Conservation (phyloP, 1,140 invertebrate species). For the Musca domestica region DNA sequence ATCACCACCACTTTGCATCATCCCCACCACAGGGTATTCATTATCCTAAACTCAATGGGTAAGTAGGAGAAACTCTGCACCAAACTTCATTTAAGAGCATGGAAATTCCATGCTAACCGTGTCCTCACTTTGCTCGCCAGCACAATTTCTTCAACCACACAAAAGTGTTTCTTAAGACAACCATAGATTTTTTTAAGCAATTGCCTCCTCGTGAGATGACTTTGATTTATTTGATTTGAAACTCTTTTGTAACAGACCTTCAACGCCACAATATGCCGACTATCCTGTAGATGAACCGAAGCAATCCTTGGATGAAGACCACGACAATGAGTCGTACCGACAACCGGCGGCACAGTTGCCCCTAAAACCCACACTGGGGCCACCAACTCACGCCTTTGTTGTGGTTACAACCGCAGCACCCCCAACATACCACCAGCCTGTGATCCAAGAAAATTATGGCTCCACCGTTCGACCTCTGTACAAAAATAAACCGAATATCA, state of each 20-base stretch:
- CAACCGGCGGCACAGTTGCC: slow-evolving; percentile 1
- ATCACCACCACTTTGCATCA: slow-evolving; percentile 14
- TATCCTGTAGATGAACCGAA: slow-evolving; percentile 46
- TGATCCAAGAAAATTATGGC: slow-evolving; percentile 23
- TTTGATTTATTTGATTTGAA: slow-evolving; percentile 2
- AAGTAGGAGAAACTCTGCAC: too few species aligned
- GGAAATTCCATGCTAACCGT: not conserved
- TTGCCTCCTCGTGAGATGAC: not conserved
- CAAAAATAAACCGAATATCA: slow-evolving; percentile 26
- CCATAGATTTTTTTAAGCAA: not conserved
- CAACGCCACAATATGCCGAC: slow-evolving; percentile 38
- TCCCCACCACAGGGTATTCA: not conserved
- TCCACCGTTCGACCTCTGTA: slow-evolving; percentile 18
- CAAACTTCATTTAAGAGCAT: too few species aligned
- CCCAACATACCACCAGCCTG: not conserved
- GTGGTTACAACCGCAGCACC: slow-evolving; percentile 21
- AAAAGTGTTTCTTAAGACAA: not conserved
- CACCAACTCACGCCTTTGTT: slow-evolving; percentile 24
- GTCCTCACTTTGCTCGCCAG: not conserved
- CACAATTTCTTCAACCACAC: not conserved
- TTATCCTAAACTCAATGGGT: slow-evolving; percentile 12
- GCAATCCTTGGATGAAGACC: slow-evolving; percentile 45
- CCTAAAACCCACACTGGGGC: slow-evolving; percentile 27
- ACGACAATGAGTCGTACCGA: slow-evolving; percentile 25
- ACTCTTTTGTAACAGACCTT: not conserved